A percentile compares a stretch with the other conserved stretches of the same genome.
These are phyloP conservation scores for Pardalotus punctatus DNA, from an alignment of 2,113 vertebrate species.

Conservation along the genomic window DNA sequence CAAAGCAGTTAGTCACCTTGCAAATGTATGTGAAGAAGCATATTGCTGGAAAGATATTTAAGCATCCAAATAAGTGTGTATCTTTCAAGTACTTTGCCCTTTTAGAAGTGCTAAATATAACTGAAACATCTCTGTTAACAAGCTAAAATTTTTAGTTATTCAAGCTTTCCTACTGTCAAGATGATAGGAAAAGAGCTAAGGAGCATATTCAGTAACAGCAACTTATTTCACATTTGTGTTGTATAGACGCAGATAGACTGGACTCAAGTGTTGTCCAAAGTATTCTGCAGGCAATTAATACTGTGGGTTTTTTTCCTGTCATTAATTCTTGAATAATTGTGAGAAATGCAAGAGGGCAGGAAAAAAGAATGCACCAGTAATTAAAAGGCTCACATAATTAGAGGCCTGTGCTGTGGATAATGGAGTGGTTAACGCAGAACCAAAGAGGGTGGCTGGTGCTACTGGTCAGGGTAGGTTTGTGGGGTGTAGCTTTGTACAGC, in stretches of 20 bases:
- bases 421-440: background rate
- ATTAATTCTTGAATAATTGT: background rate
- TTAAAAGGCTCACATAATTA: background rate
- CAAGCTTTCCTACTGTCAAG: background rate
- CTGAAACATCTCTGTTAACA: background rate
- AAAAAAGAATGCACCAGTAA: background rate
- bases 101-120: conserved; percentile 32
- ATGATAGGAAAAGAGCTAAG: background rate
- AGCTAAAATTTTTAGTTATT: background rate
- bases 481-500: background rate
- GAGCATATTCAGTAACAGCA: background rate
- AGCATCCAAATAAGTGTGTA: background rate
- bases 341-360: background rate
- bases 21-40: background rate
- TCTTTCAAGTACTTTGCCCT: conserved; percentile 20
- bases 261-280: background rate
- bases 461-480: background rate
- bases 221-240: background rate
- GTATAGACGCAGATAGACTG: background rate
- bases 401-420: background rate
- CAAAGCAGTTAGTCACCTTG: background rate
- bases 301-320: background rate
- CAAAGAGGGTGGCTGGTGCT: background rate
- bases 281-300: background rate
- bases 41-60: background rate